These are phyloP conservation scores for Chrysolina oricalcia DNA, from an alignment of 2,888 invertebrate species.

Conservation along the genomic window DNA sequence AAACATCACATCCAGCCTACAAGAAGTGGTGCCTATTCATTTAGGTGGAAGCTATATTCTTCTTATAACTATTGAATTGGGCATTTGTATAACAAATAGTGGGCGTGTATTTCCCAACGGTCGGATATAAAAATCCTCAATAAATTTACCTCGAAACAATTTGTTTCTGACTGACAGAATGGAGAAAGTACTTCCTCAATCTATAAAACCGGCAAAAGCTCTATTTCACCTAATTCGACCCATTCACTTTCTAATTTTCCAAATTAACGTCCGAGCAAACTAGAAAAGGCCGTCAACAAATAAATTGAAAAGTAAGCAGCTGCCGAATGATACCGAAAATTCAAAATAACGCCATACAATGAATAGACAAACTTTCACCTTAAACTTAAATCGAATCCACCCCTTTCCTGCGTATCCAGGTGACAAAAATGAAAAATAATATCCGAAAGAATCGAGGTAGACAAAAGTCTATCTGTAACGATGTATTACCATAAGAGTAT, in stretches of 20 bases:
- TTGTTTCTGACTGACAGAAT: neutral
- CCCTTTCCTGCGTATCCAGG: slow-evolving; percentile 47
- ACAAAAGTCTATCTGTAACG: slow-evolving; percentile 35
- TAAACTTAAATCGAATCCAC: slow-evolving; percentile 36
- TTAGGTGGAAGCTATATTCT: no score
- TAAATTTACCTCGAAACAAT: neutral
- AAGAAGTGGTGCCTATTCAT: no score
- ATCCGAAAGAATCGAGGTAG: slow-evolving; percentile 39
- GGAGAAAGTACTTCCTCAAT: slow-evolving; percentile 10
- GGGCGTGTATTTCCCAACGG: no score
- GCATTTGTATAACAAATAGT: no score
- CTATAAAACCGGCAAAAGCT: neutral
- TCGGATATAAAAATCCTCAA: no score
- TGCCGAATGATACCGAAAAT: slow-evolving; percentile 40
- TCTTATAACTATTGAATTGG: no score
- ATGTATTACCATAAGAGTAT: slow-evolving; percentile 41
- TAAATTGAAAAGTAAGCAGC: slow-evolving; percentile 41
- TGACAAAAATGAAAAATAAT: slow-evolving; percentile 49
- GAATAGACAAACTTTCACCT: slow-evolving; percentile 44
- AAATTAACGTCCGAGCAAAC: slow-evolving; percentile 12
- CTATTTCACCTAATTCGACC: neutral
- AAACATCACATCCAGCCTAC: no score
- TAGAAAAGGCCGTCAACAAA: slow-evolving; percentile 23
- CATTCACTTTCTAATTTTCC: slow-evolving; percentile 22
- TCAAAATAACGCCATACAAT: slow-evolving; percentile 40